phyloP scores from a whole-genome alignment of 2,888 invertebrate genomes.

The Anorthoa munda region DNA sequence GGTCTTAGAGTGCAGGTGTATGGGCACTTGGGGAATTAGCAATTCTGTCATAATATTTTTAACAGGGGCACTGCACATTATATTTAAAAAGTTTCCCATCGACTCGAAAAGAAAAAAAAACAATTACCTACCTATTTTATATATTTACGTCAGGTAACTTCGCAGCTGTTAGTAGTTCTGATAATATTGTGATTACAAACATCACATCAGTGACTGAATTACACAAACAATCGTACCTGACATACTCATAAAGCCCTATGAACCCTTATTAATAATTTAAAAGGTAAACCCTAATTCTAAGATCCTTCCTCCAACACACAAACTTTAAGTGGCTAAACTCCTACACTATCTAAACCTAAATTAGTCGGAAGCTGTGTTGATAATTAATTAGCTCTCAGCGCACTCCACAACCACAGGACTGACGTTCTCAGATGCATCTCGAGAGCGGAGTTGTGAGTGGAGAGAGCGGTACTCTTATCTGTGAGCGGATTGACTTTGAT shows the following conservation, averaged over 20 bases:
- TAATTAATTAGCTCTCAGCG: slow-evolving; percentile 62
- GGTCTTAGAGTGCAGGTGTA: no score
- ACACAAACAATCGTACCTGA: no score
- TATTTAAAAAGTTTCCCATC: no score
- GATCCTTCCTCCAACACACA: neutral
- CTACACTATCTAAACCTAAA: slow-evolving; percentile 33
- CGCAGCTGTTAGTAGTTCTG: neutral
- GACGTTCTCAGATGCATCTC: slow-evolving; percentile 55
- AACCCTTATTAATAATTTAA: neutral
- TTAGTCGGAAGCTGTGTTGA: slow-evolving; percentile 47
- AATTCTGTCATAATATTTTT: no score
- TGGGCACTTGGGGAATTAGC: no score
- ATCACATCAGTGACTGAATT: no score
- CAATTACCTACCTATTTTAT: no score
- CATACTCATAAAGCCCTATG: neutral
- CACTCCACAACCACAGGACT: slow-evolving; percentile 40
- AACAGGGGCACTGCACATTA: no score
- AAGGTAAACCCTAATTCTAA: neutral
- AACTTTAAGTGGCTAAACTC: slow-evolving; percentile 25
- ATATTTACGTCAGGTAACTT: neutral
- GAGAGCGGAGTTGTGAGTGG: slow-evolving; percentile 28
- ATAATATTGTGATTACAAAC: no score
- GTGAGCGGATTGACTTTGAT: slow-evolving; percentile 63
- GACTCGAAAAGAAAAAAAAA: no score
- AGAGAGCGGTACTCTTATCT: slow-evolving; percentile 55